Percentiles rank a stretch among this genome's conserved stretches.
These are phyloP conservation scores for Agriopis leucophaearia DNA, from an alignment of 2,888 invertebrate species.

Conservation along the genomic window DNA sequence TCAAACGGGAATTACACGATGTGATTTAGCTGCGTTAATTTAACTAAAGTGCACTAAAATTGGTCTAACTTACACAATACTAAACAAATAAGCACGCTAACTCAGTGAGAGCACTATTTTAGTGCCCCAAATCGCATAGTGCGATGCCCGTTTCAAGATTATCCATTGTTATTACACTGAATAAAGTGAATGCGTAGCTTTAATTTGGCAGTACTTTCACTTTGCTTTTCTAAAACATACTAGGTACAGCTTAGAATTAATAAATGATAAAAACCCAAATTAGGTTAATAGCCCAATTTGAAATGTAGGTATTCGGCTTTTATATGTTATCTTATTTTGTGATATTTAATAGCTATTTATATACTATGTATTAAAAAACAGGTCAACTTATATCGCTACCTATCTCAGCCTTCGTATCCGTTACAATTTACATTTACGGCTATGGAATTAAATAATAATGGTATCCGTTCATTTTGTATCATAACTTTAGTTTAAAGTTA, in stretches of 20 bases:
- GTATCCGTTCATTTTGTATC: slow-evolving; percentile 4
- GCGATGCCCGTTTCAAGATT: neutral
- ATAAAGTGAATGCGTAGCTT: too few species aligned
- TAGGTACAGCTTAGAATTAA: too few species aligned
- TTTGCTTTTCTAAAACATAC: neutral
- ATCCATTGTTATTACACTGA: neutral
- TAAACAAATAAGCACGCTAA: too few species aligned
- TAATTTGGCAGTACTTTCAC: neutral
- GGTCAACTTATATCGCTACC: slow-evolving; percentile 7
- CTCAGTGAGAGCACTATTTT: too few species aligned
- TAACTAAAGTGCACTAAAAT: too few species aligned
- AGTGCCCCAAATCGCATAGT: too few species aligned
- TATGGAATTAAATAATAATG: slow-evolving; percentile 22
- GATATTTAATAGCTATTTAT: neutral
- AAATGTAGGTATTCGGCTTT: too few species aligned
- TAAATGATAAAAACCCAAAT: too few species aligned
- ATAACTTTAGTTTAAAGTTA: neutral
- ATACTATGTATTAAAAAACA: neutral
- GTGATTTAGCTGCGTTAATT: too few species aligned
- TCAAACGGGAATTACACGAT: too few species aligned
- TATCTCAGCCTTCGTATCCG: slow-evolving; percentile 23
- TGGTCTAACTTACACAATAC: too few species aligned
- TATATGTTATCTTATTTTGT: slow-evolving; percentile 5
- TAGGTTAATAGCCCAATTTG: neutral
- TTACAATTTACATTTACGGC: slow-evolving; percentile 11